These are phyloP conservation scores for Peromyscus eremicus DNA, from an alignment of 2,797 vertebrate species.

Conservation along the genomic window DNA sequence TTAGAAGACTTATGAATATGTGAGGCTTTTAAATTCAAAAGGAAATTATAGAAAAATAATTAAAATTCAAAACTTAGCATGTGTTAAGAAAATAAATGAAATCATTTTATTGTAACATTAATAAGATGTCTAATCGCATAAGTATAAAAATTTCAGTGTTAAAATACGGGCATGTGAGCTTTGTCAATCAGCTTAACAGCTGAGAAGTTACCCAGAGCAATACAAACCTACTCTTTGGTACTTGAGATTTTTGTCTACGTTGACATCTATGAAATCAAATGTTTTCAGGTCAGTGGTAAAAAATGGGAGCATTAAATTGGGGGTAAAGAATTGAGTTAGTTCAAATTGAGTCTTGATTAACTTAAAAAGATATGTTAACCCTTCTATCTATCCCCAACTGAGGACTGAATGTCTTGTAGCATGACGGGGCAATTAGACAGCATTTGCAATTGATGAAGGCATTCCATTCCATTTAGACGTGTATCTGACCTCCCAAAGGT, in stretches of 20 bases:
- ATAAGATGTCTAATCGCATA: background rate
- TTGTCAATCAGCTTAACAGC: slow-evolving; percentile 35
- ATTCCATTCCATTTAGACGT: slow-evolving; percentile 60
- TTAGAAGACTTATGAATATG: slow-evolving; percentile 51
- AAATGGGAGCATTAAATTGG: slow-evolving; percentile 80
- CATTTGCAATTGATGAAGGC: slow-evolving; percentile 69
- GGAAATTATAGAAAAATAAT: slow-evolving; percentile 58
- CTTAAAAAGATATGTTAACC: slow-evolving; percentile 80
- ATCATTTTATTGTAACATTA: slow-evolving; percentile 29
- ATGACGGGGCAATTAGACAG: slow-evolving; percentile 53
- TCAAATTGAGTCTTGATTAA: slow-evolving; percentile 78
- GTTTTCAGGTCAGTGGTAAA: slow-evolving; percentile 80
- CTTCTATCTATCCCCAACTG: slow-evolving; percentile 69
- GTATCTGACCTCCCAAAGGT: slow-evolving; percentile 27
- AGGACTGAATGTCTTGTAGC: slow-evolving; percentile 31
- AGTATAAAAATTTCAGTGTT: slow-evolving; percentile 5
- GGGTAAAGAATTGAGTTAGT: slow-evolving; percentile 72
- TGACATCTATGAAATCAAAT: slow-evolving; percentile 82
- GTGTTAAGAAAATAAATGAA: slow-evolving; percentile 57
- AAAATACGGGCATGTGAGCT: background rate
- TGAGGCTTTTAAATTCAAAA: slow-evolving; percentile 49
- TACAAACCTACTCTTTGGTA: background rate
- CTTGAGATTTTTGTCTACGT: slow-evolving; percentile 59
- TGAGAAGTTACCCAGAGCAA: slow-evolving; percentile 18
- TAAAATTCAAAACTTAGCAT: slow-evolving; percentile 38